Base-by-base conservation (phyloP, 1,140 invertebrate genomes). In the Drosophila pseudoobscura region DNA sequence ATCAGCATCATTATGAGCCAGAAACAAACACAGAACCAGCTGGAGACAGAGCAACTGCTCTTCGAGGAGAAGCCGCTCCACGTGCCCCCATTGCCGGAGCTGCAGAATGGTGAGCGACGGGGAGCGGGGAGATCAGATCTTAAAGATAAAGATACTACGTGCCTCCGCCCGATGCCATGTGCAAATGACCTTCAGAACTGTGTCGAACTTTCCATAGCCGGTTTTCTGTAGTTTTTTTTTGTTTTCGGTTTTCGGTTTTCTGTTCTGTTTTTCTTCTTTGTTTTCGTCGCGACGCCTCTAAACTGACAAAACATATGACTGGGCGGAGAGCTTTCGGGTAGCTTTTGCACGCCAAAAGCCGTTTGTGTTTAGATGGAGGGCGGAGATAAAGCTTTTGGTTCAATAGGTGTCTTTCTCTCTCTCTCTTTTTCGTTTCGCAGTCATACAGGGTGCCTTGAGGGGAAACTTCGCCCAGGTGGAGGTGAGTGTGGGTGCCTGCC, bases 401-500 rank as follows among this genome's bases (percentile, higher is more conserved):
- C 46, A 60, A 63, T 17, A 8, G 9, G 7, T 20, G 47, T 53
- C 17, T 17, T 17, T 44, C 31, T 62, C 8, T 24, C 55, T 31
- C 31, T 31, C 8, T 31, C 31, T 31, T 8, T 31, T 1, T 31
- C 31, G 31, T 31, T 31, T 31, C 44, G 31, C 66, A 98, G 97
- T 96, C 51, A 92, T 98, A 70, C 92, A 94, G 35, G 92, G 93
- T 69, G 96, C 95, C 0, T 91, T 98, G 22, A 84, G 77, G 4
- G 92, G 92, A 58, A 96, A 96, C 76, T 99, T 98, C 93, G 92
- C 92, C 31, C 91, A 94, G 39, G 95, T 95, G 15, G 78, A 90
- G 26, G 96, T 98, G 1, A 93, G 94, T 35, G 94, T 97, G 13
- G 95, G 95, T 11, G 95, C 97, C 44, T 97, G 97, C 91, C 97